These are phyloP conservation scores for Pristionchus japonicus DNA, from an alignment of 2,888 invertebrate species.

Conservation along the genomic window DNA sequence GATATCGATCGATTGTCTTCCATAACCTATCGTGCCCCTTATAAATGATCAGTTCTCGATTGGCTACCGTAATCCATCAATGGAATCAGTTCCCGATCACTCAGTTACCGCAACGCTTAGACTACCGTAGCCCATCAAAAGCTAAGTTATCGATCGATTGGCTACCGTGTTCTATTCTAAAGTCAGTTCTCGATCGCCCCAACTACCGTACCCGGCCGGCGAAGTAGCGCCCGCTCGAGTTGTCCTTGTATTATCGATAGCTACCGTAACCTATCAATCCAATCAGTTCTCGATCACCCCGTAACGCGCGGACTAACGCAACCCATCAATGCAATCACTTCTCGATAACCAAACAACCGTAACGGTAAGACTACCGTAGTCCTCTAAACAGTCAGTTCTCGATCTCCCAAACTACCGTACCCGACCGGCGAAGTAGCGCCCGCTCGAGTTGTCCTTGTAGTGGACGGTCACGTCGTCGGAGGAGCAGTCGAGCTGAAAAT, in stretches of 20 bases:
- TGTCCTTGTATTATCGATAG: conserved; percentile 39
- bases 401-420: background rate
- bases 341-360: background rate
- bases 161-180: no score
- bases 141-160: background rate
- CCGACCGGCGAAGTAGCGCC: conserved; percentile 22
- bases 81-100: background rate
- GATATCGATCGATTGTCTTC: background rate
- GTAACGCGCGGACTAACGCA: no score
- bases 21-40: no score
- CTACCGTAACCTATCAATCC: no score
- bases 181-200: background rate
- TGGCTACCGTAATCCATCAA: background rate
- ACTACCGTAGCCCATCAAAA: no score
- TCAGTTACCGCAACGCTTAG: no score
- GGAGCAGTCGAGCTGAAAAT: conserved; percentile 22
- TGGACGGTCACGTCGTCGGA: conserved; percentile 26
- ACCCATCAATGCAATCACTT: no score
- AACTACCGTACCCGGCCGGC: conserved; percentile 26
- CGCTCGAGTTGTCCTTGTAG: conserved; percentile 21
- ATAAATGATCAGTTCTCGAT: background rate
- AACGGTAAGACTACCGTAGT: no score
- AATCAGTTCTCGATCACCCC: background rate
- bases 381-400: background rate
- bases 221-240: background rate